Evolutionary conservation across 2,113 vertebrate genomes (phyloP).

Genomic region (Rhombomys opimus): DNA sequence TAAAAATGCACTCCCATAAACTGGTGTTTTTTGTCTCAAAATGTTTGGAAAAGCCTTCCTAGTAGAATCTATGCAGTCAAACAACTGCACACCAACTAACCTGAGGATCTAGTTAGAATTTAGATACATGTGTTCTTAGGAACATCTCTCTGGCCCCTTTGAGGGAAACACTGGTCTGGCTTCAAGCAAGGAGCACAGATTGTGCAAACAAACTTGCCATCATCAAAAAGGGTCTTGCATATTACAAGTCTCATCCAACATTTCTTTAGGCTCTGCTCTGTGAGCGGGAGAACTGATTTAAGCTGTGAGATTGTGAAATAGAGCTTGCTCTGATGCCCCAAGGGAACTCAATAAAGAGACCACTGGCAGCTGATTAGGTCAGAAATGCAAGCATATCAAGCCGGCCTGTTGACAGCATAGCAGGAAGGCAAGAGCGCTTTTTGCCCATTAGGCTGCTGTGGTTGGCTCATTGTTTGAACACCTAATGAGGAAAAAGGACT

Average conservation of each 20-base stretch:
- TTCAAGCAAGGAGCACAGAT: neutral
- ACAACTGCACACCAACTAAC: neutral
- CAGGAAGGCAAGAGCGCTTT: conserved; percentile 54
- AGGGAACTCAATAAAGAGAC: conserved; percentile 55
- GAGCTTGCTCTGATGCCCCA: conserved; percentile 33
- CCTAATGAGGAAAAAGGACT: conserved; percentile 65
- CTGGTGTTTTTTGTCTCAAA: neutral
- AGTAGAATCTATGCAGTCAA: neutral
- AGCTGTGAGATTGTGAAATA: conserved; percentile 48
- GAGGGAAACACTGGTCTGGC: neutral
- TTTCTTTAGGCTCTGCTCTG: neutral
- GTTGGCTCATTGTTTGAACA: neutral
- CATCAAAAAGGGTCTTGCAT: neutral
- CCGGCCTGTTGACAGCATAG: conserved; percentile 17
- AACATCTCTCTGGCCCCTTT: neutral
- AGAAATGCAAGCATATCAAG: conserved; percentile 44
- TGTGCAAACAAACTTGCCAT: neutral
- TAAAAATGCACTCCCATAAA: neutral
- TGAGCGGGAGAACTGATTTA: conserved; percentile 31
- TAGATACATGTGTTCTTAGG: neutral
- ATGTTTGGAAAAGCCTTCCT: neutral
- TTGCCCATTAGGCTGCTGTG: conserved; percentile 12
- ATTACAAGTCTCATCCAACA: neutral
- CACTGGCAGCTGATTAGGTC: conserved; percentile 49
- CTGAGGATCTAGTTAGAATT: conserved; percentile 8